Conservation (phyloP, 2,113 vertebrate genomes). For the Gopherus evgoodei region DNA sequence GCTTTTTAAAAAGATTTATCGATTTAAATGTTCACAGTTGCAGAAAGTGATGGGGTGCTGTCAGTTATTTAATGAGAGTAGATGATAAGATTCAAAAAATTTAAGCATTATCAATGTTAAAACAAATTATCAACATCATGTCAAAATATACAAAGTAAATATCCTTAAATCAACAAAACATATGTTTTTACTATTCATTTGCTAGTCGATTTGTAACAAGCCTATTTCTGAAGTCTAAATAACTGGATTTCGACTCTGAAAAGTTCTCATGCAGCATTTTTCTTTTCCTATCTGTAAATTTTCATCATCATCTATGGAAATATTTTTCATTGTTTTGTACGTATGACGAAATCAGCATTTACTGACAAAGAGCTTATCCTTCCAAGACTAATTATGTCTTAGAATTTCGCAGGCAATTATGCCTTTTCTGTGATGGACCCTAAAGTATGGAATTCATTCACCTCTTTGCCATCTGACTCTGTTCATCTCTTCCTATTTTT, state of each 20-base stretch:
- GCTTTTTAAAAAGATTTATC: background rate
- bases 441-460: background rate
- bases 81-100: background rate
- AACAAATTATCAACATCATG: background rate
- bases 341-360: no score
- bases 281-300: no score
- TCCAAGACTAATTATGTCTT: background rate
- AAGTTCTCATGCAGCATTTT: no score
- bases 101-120: background rate
- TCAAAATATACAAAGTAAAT: background rate
- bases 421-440: background rate
- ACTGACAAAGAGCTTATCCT: no score
- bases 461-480: background rate
- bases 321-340: no score
- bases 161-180: background rate
- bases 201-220: background rate
- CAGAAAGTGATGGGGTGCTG: background rate
- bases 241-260: no score
- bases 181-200: background rate
- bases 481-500: background rate
- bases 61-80: background rate
- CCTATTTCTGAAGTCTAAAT: no score
- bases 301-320: no score
- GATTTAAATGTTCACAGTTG: background rate
- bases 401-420: background rate